Evolutionary conservation across 2,888 invertebrate genomes (phyloP), one percentile per base, ranked within the genome.

Genomic region (Drosophila mimica): DNA sequence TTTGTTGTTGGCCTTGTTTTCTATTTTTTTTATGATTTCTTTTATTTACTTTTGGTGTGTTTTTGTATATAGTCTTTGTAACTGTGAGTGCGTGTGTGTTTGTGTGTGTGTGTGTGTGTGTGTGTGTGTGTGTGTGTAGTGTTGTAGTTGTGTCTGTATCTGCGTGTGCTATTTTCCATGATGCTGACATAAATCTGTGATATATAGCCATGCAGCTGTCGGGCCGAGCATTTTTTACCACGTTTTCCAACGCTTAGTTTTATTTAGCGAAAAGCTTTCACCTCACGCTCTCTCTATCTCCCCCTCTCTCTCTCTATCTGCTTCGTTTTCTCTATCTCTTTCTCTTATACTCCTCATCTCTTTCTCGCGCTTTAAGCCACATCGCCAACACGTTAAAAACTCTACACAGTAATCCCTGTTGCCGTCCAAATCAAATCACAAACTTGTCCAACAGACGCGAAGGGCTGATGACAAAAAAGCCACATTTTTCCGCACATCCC

Each of bases 171-270:
- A 70, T 82, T 78, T 81, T 79, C 84, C 84, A 85, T 88, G 90
- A 81, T 72, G 83, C 83, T 83, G 88, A 86, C 87, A 90, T 88
- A 90, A 90, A 83, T 82, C 90, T 79, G 68, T 89, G 86, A 87
- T 87, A 82, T 90, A 87, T 87, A 76, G 81, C 86, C 65, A 52
- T 78, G 65, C 88, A 76, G 83, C 71, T 82, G 80, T 60, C 68
- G 70, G 61, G 25, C 65, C 62, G 75, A 85, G 80, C 82, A 69
- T 83, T 82, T 77, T 73, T 74, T 70, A 53, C 58, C 74, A 69
- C 62, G 58, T 52, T 58, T 71, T 58, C 68, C 71, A 70, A 53
- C 66, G 73, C 69, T 76, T 62, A 74, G 74, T 74, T 76, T 70
- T 81, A 80, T 82, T 83, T 78, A 70, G 81, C 65, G 52, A 78